Base-by-base conservation (phyloP, 2,888 invertebrate species). In the Mechanitis messenoides region DNA sequence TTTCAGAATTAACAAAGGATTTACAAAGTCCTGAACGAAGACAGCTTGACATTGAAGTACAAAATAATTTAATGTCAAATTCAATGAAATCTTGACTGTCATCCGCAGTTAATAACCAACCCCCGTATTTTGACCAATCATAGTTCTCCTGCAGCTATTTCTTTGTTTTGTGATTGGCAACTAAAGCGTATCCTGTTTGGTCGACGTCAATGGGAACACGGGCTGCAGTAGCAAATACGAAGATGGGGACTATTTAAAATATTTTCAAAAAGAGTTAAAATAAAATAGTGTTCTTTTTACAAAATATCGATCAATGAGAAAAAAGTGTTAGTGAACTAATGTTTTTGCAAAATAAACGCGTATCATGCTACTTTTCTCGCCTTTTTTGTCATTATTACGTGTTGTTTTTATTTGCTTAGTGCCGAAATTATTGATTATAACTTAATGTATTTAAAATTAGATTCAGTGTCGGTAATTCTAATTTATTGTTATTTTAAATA, bases 371-470 rank as follows among this genome's bases (percentile, higher is more conserved):
- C 35, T 58, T 62, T 58, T 66, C 60, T 56, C 47, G 45, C 33
- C 35, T 45, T 64, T 62, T 66, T 47, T 56, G 56, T 62, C 42
- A 42, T n/a, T 46, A 38, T 46, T 35, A 53, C 59, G 67, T 68
- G 65, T 70, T 73, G 69, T 74, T 76, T 73, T 74, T 71, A 69
- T 68, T 71, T 56, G 56, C 35, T 67, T 63, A 55, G 62, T 66
- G 70, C 69, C 68, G 63, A 60, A 74, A 65, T 69, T 76, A 76
- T 76, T 74, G 74, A 79, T 77, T 72, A 64, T 59, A 56, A 69
- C 62, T 62, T 64, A 65, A 67, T 62, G 38, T 59, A 20, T 59
- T 50, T 53, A 45, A 45, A 38, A 38, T 57, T n/a, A 28, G 53
- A 9, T 9, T 54, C 9, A 45, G 35, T 33, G 12, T 33, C 9